A percentile compares a stretch with the other conserved stretches of the same genome.
These are phyloP conservation scores for Bhutanitis thaidina DNA, from an alignment of 2,888 invertebrate species.

Conservation along the genomic window DNA sequence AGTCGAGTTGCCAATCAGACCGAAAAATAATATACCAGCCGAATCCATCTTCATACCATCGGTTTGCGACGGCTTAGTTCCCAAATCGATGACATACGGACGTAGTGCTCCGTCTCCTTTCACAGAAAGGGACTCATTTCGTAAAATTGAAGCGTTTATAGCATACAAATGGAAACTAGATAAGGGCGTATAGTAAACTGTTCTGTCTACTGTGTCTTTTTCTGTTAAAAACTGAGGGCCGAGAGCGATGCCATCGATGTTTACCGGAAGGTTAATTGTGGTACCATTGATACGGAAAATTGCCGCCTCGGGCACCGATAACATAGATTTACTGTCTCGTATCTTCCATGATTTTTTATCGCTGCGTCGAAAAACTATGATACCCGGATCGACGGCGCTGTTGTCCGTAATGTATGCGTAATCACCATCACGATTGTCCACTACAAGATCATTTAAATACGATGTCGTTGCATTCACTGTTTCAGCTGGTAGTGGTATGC, in stretches of 20 bases:
- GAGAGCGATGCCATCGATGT: slow-evolving; percentile 86
- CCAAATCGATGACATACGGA: slow-evolving; percentile 80
- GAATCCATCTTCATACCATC: slow-evolving; percentile 89
- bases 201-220: slow-evolving; percentile 57
- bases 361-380: slow-evolving; percentile 84
- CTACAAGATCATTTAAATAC: slow-evolving; percentile 85
- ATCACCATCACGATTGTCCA: slow-evolving; percentile 84
- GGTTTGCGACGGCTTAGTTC: slow-evolving; percentile 83
- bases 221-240: slow-evolving; percentile 78
- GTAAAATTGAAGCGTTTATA: slow-evolving; percentile 81
- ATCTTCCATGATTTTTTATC: slow-evolving; percentile 86
- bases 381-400: slow-evolving; percentile 83
- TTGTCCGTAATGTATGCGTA: slow-evolving; percentile 88
- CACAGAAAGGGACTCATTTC: slow-evolving; percentile 69
- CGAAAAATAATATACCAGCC: slow-evolving; percentile 84
- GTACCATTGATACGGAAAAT: slow-evolving; percentile 82
- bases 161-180: slow-evolving; percentile 85
- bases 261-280: slow-evolving; percentile 77
- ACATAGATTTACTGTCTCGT: slow-evolving; percentile 82
- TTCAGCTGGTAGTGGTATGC: slow-evolving; percentile 81
- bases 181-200: slow-evolving; percentile 84
- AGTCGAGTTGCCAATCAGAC: slow-evolving; percentile 83
- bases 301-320: slow-evolving; percentile 77
- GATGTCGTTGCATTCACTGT: slow-evolving; percentile 79
- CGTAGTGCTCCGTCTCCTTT: slow-evolving; percentile 52